Evolutionary conservation across 2,797 vertebrate genomes (phyloP).

Genomic region (Silurus lanzhouensis): DNA sequence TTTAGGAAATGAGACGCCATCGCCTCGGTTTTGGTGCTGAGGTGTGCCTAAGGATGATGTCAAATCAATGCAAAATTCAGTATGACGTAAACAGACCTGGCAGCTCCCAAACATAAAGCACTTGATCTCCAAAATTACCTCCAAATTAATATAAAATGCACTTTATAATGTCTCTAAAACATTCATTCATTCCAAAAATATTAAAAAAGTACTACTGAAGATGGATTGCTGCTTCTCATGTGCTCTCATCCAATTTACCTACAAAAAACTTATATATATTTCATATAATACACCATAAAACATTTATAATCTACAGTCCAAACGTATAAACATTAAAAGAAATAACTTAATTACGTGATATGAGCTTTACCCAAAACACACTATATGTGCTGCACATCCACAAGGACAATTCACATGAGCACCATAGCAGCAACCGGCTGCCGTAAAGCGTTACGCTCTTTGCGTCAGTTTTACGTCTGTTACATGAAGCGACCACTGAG

Average conservation of each 20-base stretch:
- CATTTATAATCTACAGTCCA: neutral
- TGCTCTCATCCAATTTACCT: neutral
- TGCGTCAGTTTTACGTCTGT: slow-evolving; percentile 51
- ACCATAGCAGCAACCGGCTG: neutral
- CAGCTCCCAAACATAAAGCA: neutral
- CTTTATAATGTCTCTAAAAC: neutral
- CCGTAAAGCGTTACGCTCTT: slow-evolving; percentile 7
- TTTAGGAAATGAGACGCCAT: slow-evolving; percentile 71
- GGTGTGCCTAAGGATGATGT: neutral
- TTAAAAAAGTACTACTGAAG: no score
- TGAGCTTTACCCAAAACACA: neutral
- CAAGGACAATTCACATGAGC: slow-evolving; percentile 28
- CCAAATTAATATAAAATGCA: neutral
- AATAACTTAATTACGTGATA: neutral
- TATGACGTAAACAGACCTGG: neutral
- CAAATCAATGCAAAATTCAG: no score
- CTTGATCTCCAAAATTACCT: neutral
- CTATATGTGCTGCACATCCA: neutral
- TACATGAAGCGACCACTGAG: neutral
- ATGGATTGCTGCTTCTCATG: neutral
- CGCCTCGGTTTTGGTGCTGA: neutral
- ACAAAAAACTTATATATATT: neutral
- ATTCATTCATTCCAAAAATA: no score
- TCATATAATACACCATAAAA: neutral
- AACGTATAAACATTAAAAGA: neutral